phyloP scores from a whole-genome alignment of 2,797 vertebrate species.

The Eurystomus glaucurus region DNA sequence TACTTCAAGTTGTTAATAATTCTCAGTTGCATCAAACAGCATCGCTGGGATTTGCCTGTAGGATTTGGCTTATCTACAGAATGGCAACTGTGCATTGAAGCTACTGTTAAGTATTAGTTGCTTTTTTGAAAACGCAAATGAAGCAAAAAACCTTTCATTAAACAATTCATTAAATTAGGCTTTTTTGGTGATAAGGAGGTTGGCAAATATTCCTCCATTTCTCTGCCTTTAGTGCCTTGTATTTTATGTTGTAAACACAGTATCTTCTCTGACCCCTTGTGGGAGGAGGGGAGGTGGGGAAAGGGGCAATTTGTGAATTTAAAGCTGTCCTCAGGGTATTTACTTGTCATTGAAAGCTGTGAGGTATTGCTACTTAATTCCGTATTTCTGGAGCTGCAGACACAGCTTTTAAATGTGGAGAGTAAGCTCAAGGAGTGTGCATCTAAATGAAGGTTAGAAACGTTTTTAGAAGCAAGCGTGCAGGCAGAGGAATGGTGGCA shows the following conservation, averaged over 20 bases:
- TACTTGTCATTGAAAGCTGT: background rate
- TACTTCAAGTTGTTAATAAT: background rate
- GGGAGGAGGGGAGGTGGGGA: no score
- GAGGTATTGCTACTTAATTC: background rate
- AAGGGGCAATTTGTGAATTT: background rate
- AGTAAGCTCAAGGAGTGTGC: background rate
- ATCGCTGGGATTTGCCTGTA: background rate
- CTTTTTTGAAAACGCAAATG: background rate
- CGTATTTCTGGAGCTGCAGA: background rate
- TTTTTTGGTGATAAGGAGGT: background rate
- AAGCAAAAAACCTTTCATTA: background rate
- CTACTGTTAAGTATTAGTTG: background rate
- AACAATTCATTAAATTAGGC: background rate
- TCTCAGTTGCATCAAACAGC: background rate
- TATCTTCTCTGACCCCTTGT: background rate
- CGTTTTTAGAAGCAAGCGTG: background rate
- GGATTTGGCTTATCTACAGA: background rate
- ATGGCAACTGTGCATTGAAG: background rate
- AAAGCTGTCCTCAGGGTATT: background rate
- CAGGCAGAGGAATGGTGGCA: background rate
- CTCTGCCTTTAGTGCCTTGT: background rate
- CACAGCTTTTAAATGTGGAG: background rate
- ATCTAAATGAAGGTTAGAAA: background rate
- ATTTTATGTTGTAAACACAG: background rate
- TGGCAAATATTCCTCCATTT: background rate